Percentiles rank a stretch among this genome's conserved stretches.
These are phyloP conservation scores for Calidris pygmaea DNA, from an alignment of 2,113 vertebrate species.

Conservation along the genomic window DNA sequence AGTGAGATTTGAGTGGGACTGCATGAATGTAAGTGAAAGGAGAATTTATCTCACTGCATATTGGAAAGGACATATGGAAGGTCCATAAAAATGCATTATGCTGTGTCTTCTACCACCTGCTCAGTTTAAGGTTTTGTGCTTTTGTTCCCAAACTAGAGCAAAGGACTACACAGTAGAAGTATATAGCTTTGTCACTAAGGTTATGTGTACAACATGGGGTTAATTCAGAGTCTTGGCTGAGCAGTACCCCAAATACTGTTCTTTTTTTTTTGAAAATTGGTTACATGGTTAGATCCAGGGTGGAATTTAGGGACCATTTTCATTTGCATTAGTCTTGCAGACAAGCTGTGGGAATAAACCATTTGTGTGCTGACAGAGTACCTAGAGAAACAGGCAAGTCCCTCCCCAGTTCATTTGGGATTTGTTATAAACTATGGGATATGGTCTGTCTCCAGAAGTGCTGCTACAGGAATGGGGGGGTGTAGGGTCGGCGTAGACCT, in stretches of 20 bases:
- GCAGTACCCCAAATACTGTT: background rate
- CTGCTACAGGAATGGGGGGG: background rate
- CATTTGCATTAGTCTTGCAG: background rate
- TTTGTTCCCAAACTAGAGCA: background rate
- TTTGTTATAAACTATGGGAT: background rate
- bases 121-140: background rate
- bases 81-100: slow-evolving; percentile 25
- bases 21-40: background rate
- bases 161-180: background rate
- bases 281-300: background rate
- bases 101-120: slow-evolving; percentile 2
- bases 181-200: background rate
- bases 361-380: background rate
- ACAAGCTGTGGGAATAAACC: background rate
- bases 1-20: background rate
- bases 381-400: background rate
- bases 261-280: background rate
- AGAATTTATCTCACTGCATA: background rate
- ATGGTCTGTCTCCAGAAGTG: background rate
- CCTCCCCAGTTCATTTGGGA: fast-evolving
- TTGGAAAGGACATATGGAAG: background rate
- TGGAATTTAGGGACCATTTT: background rate
- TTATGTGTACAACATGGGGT: background rate
- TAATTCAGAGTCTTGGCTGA: background rate
- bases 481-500: background rate